phyloP scores from a whole-genome alignment of 1,140 invertebrate species.

The Caenorhabditis inopinata region DNA sequence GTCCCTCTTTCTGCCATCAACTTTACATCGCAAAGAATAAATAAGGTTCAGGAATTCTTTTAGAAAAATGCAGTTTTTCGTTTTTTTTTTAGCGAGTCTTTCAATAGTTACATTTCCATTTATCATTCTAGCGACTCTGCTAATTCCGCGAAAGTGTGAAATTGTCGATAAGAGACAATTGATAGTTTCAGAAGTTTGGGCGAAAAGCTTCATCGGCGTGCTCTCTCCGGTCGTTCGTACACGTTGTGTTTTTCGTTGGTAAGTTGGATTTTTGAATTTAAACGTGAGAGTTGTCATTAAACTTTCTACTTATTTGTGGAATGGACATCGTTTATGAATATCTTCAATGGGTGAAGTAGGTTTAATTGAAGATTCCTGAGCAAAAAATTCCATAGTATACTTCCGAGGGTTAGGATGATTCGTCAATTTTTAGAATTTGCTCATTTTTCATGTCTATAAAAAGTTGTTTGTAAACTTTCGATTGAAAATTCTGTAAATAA shows the following conservation, averaged over 20 bases:
- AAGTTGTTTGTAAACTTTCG: too few relatives aligned
- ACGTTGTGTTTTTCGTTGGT: not conserved
- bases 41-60: not conserved
- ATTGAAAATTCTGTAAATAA: too few relatives aligned
- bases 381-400: too few relatives aligned
- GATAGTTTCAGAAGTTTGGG: not conserved
- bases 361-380: too few relatives aligned
- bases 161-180: constrained; percentile 26
- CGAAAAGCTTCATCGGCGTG: not conserved
- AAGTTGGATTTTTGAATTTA: not conserved
- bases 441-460: too few relatives aligned
- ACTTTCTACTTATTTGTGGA: not conserved
- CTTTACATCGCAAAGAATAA: constrained; percentile 3
- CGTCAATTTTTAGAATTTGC: too few relatives aligned
- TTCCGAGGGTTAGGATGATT: too few relatives aligned
- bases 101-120: too few relatives aligned
- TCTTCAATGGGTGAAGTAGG: not conserved
- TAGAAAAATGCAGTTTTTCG: not conserved
- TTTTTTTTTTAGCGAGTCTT: too few relatives aligned
- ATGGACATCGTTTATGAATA: not conserved
- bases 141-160: not conserved
- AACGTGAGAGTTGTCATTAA: too few relatives aligned
- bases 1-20: not conserved
- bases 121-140: too few relatives aligned
- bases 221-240: not conserved